These are phyloP conservation scores for Streptopelia turtur DNA, from an alignment of 2,797 vertebrate species.

Conservation along the genomic window DNA sequence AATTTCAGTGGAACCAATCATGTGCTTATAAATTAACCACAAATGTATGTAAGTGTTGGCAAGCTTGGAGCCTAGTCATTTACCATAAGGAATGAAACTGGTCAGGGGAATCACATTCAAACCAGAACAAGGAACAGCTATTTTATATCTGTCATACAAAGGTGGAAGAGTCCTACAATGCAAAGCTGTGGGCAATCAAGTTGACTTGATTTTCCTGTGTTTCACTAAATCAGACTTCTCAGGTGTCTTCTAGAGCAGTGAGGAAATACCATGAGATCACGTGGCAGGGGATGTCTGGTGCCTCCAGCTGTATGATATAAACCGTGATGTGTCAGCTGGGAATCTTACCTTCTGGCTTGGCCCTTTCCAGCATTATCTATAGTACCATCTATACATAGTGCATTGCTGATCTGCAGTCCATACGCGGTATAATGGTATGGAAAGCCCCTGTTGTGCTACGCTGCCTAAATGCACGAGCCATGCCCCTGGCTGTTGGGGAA, in stretches of 20 bases:
- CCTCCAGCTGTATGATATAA: background rate
- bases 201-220: background rate
- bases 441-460: background rate
- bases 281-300: background rate
- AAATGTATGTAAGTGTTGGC: background rate
- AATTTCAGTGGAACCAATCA: background rate
- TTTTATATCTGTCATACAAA: background rate
- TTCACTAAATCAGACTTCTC: background rate
- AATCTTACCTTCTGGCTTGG: background rate
- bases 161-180: background rate
- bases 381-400: background rate
- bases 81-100: background rate
- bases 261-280: background rate
- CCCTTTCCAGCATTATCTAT: background rate
- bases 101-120: background rate
- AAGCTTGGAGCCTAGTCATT: background rate
- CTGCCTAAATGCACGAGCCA: background rate
- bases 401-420: background rate
- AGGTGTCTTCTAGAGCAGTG: background rate
- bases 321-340: background rate
- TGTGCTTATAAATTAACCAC: background rate
- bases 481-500: background rate
- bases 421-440: accelerated
- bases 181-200: background rate
- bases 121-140: background rate